A percentile compares a stretch with the other conserved stretches of the same genome.
Evolutionary conservation across 2,797 vertebrate species (phyloP).

Genomic region (Chiloscyllium punctatum): DNA sequence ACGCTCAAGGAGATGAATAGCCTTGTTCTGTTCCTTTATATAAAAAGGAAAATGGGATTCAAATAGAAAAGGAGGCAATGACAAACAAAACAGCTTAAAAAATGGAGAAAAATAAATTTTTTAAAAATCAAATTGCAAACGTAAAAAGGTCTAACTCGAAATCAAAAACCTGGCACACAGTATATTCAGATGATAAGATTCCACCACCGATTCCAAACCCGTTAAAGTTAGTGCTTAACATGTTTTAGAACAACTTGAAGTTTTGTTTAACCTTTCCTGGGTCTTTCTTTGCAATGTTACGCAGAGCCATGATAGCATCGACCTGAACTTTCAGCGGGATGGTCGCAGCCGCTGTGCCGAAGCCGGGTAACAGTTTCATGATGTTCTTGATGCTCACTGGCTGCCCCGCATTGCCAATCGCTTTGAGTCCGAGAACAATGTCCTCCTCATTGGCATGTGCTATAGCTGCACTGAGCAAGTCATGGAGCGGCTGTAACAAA

Average conservation of each 20-base stretch:
- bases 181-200: background rate
- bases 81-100: background rate
- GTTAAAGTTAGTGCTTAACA: background rate
- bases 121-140: background rate
- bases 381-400: slow-evolving; percentile 71
- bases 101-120: background rate
- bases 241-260: background rate
- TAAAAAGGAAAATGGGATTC: background rate
- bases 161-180: background rate
- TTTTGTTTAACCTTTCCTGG: slow-evolving; percentile 60
- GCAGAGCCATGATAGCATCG: slow-evolving; percentile 69
- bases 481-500: slow-evolving; percentile 62
- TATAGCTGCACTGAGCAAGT: slow-evolving; percentile 61
- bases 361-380: slow-evolving; percentile 65
- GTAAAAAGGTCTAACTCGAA: background rate
- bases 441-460: slow-evolving; percentile 56
- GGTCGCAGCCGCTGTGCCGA: slow-evolving; percentile 55
- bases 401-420: slow-evolving; percentile 76
- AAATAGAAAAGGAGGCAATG: background rate
- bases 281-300: slow-evolving; percentile 65
- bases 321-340: slow-evolving; percentile 58
- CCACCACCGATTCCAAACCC: background rate
- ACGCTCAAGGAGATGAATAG: background rate
- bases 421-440: slow-evolving; percentile 68
- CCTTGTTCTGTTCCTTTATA: background rate